Percentiles rank a stretch among this genome's conserved stretches.
Conservation (phyloP, 2,113 vertebrate species). For the Perca schrenkii region DNA sequence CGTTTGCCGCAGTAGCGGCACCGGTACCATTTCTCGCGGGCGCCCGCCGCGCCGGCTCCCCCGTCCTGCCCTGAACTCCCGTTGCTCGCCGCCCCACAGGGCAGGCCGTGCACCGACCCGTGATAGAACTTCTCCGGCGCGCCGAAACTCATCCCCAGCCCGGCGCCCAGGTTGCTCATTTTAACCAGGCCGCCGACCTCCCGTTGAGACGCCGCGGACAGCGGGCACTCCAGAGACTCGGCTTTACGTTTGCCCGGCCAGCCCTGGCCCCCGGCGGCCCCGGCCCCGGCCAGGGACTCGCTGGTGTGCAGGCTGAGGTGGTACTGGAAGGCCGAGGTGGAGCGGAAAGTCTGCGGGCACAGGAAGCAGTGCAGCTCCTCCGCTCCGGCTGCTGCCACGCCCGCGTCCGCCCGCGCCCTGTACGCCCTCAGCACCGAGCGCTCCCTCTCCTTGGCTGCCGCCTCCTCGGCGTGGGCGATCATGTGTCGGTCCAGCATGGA, state of each 20-base stretch:
- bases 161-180: constrained; percentile 60
- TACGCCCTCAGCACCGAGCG: constrained; percentile 37
- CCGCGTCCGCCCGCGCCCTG: constrained; percentile 17
- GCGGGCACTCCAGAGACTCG: constrained; percentile 62
- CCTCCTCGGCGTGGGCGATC: constrained; percentile 87
- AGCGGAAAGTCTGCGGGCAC: constrained; percentile 85
- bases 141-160: constrained; percentile 70
- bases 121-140: constrained; percentile 76
- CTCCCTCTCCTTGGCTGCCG: constrained; percentile 68
- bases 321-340: constrained; percentile 88
- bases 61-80: constrained; percentile 64
- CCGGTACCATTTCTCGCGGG: constrained; percentile 92
- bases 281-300: constrained; percentile 47
- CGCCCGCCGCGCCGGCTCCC: constrained; percentile 60
- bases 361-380: constrained; percentile 82
- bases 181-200: constrained; percentile 68
- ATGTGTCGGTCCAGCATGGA: constrained; percentile 92
- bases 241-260: constrained; percentile 81
- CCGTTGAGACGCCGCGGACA: constrained; percentile 69
- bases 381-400: background rate
- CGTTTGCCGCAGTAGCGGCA: constrained; percentile 96
- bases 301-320: constrained; percentile 90
- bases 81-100: constrained; percentile 62
- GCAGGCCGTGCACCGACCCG: constrained; percentile 69
- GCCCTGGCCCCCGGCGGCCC: background rate